Evolutionary conservation across 2,888 invertebrate genomes (phyloP).

Genomic region (Tigriopus californicus): DNA sequence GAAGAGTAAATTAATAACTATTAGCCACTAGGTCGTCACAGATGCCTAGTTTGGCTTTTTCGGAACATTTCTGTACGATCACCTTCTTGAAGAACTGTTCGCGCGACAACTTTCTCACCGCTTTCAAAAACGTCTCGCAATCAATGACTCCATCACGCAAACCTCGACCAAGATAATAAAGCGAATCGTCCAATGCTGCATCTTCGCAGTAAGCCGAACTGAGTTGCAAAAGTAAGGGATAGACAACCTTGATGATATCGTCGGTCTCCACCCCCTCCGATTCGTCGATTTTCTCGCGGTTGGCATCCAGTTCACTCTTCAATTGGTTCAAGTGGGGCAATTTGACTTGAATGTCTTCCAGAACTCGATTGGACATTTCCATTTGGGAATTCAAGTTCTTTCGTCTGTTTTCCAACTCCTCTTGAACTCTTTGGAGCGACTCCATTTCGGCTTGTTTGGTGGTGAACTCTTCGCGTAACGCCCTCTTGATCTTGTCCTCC

Average conservation of each 20-base stretch:
- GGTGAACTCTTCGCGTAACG: constrained; percentile 70
- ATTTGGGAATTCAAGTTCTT: constrained; percentile 59
- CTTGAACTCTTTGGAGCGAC: constrained; percentile 64
- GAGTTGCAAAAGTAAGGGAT: constrained; percentile 38
- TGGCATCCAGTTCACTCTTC: constrained; percentile 61
- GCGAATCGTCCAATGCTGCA: constrained; percentile 92
- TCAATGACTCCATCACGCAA: constrained; percentile 78
- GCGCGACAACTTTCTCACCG: constrained; percentile 81
- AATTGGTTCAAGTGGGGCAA: constrained; percentile 64
- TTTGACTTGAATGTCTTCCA: constrained; percentile 60
- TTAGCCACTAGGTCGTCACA: no score
- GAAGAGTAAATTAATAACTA: no score
- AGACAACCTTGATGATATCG: not conserved
- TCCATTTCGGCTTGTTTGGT: constrained; percentile 81
- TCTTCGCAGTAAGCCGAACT: constrained; percentile 90
- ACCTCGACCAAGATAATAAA: constrained; percentile 93
- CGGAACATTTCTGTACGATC: constrained; percentile 86
- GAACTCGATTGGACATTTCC: constrained; percentile 51
- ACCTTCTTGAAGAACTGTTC: constrained; percentile 90
- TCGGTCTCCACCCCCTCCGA: not conserved
- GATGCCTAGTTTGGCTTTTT: constrained; percentile 43
- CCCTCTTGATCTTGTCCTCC: constrained; percentile 72
- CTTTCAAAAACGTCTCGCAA: constrained; percentile 85
- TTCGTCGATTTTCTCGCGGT: constrained; percentile 47
- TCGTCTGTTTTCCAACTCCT: constrained; percentile 67